Conservation (phyloP, 1,140 invertebrate species). For the Cydia fagiglandana region DNA sequence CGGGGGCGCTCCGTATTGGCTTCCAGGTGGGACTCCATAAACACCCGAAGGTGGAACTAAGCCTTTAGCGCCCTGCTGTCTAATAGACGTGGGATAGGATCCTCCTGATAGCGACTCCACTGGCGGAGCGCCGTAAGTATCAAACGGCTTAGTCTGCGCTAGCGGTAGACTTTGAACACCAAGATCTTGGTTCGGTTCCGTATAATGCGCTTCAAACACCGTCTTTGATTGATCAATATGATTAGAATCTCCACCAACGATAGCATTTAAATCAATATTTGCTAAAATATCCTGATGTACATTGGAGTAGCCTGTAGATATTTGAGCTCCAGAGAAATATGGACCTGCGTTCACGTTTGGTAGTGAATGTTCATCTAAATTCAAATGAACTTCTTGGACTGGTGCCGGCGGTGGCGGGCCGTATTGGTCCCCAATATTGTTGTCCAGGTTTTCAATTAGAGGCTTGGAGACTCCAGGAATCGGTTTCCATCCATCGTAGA, state of each 20-base stretch:
- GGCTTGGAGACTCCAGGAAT: constrained; percentile 82
- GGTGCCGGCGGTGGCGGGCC: constrained; percentile 57
- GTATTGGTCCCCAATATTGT: constrained; percentile 52
- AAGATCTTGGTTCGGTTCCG: constrained; percentile 50
- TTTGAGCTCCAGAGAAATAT: constrained; percentile 57
- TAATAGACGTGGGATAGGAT: constrained; percentile 74
- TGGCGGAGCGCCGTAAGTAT: constrained; percentile 78
- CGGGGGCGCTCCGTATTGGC: constrained; percentile 80
- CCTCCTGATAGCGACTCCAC: constrained; percentile 73
- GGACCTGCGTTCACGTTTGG: constrained; percentile 47
- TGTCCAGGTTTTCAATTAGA: constrained; percentile 46
- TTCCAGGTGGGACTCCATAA: constrained; percentile 79
- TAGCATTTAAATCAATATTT: constrained; percentile 72
- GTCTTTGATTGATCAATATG: constrained; percentile 77
- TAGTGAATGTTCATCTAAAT: constrained; percentile 50
- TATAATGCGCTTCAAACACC: constrained; percentile 77
- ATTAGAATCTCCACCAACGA: constrained; percentile 73
- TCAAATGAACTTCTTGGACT: constrained; percentile 56
- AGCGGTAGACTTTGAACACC: neutral
- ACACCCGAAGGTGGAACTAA: constrained; percentile 79
- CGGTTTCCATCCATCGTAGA: constrained; percentile 91
- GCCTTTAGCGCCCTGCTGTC: constrained; percentile 76
- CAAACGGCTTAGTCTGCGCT: constrained; percentile 54
- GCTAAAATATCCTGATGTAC: constrained; percentile 74
- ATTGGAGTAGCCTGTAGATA: constrained; percentile 63